Conservation (phyloP, 2,113 vertebrate species). For the Spermophilus dauricus region DNA sequence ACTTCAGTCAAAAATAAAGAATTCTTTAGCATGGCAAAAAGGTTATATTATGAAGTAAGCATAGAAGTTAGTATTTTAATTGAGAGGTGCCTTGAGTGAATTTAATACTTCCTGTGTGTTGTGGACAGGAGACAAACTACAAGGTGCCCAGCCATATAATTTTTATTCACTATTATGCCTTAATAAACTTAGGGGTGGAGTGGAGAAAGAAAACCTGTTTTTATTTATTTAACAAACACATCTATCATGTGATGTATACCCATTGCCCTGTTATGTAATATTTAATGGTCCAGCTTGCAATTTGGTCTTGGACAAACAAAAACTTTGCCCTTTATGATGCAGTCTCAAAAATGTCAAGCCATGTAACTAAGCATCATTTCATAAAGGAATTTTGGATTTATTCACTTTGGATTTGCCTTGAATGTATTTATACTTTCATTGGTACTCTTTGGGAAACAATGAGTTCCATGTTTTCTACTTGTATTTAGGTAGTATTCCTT, state of each 20-base stretch:
- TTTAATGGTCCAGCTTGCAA: neutral
- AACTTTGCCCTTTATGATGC: neutral
- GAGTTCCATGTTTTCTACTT: neutral
- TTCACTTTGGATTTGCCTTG: neutral
- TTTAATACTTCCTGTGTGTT: neutral
- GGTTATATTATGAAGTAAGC: neutral
- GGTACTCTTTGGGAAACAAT: neutral
- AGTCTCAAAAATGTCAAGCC: conserved; percentile 29
- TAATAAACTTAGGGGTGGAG: neutral
- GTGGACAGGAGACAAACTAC: neutral
- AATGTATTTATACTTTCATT: conserved; percentile 42
- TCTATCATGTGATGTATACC: neutral
- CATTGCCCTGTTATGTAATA: neutral
- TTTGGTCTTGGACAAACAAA: neutral
- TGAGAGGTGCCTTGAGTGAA: neutral
- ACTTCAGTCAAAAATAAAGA: conserved; percentile 15
- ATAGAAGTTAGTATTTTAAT: neutral
- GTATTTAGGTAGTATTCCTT: neutral
- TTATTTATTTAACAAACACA: neutral
- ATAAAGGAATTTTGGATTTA: conserved; percentile 14
- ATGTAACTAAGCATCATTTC: neutral
- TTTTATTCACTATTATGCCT: neutral
- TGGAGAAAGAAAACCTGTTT: neutral
- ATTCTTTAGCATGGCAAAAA: neutral
- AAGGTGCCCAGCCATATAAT: neutral